Evolutionary conservation across 2,797 vertebrate species (phyloP).

Genomic region (Antrozous pallidus): DNA sequence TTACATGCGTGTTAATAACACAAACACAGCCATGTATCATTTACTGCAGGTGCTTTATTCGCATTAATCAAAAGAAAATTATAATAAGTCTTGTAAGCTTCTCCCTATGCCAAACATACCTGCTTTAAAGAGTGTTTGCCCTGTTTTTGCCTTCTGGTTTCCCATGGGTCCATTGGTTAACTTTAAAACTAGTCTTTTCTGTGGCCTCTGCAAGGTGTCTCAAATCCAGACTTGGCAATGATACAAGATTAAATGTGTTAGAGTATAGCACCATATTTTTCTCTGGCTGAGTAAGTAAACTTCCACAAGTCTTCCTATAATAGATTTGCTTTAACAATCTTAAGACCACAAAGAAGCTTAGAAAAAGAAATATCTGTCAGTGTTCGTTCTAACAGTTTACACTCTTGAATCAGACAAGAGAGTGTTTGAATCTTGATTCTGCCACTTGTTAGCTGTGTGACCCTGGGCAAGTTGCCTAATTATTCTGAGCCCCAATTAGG

Average conservation of each 20-base stretch:
- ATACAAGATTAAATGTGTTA: not conserved
- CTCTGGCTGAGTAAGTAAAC: not conserved
- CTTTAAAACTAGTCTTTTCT: not conserved
- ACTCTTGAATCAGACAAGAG: not conserved
- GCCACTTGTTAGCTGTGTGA: not conserved
- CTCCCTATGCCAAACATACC: not conserved
- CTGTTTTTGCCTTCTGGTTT: not conserved
- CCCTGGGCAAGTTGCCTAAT: not conserved
- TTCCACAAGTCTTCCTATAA: not conserved
- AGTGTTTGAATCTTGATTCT: not conserved
- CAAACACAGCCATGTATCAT: not conserved
- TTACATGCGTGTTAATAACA: not conserved
- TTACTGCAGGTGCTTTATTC: not conserved
- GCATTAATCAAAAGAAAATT: not conserved
- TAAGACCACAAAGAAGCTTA: not conserved
- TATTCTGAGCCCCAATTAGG: not conserved
- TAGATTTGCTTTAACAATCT: slow-evolving; percentile 8
- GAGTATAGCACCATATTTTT: not conserved
- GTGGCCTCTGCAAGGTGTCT: not conserved
- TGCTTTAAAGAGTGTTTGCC: not conserved
- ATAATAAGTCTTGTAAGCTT: not conserved
- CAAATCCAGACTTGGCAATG: not conserved
- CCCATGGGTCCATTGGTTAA: not conserved
- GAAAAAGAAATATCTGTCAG: not conserved
- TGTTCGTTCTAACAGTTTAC: not conserved